Evolutionary conservation across 2,888 invertebrate species (phyloP), one percentile per base, ranked within the genome.

Genomic region (Apeira syringaria): DNA sequence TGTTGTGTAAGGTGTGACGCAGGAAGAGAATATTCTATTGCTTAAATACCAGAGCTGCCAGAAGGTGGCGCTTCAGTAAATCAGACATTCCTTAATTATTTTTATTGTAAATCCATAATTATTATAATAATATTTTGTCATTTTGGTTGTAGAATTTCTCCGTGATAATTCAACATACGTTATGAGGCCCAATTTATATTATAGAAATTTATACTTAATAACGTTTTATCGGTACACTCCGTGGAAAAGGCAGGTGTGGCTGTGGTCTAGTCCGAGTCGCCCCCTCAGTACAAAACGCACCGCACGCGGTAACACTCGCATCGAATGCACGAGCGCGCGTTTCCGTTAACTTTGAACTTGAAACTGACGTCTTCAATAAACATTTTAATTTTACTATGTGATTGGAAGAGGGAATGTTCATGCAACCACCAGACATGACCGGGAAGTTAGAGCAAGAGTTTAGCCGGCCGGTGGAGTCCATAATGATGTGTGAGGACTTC

Each of bases 401-500:
- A 59, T 50, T 53, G 50, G 46, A 65, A 62, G 54, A 40, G 50
- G 74, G 55, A 52, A 82, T 82, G 82, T 72, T 74, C 50, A 77
- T 77, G 62, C 69, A 73, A 55, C 57, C 67, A 28, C 50, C 61
- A 50, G 67, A 76, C 3, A 48, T 56, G 45, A 43, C 57, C 27
- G 64, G 53, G 32, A 61, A 61, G 31, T 53, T 64, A 50, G 80
- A 73, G 5, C 80, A 79, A 35, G 84, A 78, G 64, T 87, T 86
- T 52, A 75, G 74, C 48, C 75, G 68, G 54, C 82, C 89, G 30
- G 86, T 88, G 34, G 88, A 89, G 68, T 81, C 86, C 9, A 85
- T 89, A 49, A 89, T 89, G 88, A 74, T 77, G 59, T 87, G 86
- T 61, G 86, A 87, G 53, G 85, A 89, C 59, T 89, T 89, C 56